phyloP scores from a whole-genome alignment of 2,888 invertebrate genomes.

The Eupithecia subumbrata region DNA sequence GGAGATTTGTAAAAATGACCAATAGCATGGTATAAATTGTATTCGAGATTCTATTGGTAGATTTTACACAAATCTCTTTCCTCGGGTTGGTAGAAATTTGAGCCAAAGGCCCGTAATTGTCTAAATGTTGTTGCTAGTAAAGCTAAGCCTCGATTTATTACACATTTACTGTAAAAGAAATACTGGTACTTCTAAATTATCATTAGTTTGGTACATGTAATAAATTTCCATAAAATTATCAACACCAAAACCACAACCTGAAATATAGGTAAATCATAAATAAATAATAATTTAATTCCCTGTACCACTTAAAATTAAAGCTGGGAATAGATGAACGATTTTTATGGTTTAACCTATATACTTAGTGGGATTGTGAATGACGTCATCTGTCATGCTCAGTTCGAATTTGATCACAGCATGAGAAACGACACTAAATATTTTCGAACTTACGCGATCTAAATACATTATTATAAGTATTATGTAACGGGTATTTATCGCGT shows the following conservation, averaged over 20 bases:
- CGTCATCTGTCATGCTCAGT: background rate
- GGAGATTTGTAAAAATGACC: background rate
- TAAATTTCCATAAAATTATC: background rate
- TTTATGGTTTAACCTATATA: too few species aligned
- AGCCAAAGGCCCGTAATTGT: background rate
- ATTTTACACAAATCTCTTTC: background rate
- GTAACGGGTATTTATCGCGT: too few species aligned
- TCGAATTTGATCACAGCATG: too few species aligned
- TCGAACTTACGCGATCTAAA: too few species aligned
- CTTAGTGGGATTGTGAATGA: background rate
- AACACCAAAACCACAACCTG: slow-evolving; percentile 17
- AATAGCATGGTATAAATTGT: background rate
- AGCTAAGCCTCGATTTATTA: background rate
- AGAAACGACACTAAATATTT: too few species aligned
- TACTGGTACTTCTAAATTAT: background rate
- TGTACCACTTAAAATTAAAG: slow-evolving; percentile 39
- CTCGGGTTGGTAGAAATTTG: background rate
- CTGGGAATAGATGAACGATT: slow-evolving; percentile 14
- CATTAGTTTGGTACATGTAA: background rate
- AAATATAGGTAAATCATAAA: slow-evolving; percentile 10
- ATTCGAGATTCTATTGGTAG: background rate
- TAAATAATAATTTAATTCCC: slow-evolving; percentile 31
- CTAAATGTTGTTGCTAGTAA: background rate
- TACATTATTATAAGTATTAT: too few species aligned
- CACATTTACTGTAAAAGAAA: background rate